Conservation (phyloP, 2,888 invertebrate genomes). For the Drosophila prostipennis region DNA sequence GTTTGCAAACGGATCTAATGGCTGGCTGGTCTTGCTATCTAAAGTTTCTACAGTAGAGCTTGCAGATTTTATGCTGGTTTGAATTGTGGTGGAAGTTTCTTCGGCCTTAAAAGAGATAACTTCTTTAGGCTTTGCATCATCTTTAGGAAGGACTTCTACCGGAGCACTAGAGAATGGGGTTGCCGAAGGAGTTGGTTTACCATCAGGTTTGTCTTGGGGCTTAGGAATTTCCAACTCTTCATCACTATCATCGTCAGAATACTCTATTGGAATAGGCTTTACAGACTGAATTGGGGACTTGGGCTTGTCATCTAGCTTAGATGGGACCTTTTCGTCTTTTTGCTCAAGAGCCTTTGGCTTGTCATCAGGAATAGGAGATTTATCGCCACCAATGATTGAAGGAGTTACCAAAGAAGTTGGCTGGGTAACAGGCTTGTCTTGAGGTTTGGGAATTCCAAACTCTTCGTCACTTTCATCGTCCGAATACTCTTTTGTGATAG, state of each 20-base stretch:
- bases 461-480: conserved; percentile 19
- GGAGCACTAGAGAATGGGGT: background rate
- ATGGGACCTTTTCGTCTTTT: background rate
- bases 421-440: background rate
- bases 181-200: conserved; percentile 2
- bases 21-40: background rate
- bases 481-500: conserved; percentile 7
- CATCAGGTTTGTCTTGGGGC: conserved; percentile 6
- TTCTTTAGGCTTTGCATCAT: too few species aligned
- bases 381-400: background rate
- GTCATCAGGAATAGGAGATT: conserved; percentile 1
- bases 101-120: background rate
- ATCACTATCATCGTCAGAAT: conserved; percentile 21
- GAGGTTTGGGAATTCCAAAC: background rate
- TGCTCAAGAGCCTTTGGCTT: background rate
- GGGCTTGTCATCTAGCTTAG: background rate
- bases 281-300: background rate
- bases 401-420: background rate
- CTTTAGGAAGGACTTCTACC: too few species aligned
- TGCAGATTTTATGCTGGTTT: background rate
- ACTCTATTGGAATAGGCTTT: background rate
- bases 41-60: background rate
- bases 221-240: conserved; percentile 9
- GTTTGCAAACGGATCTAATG: background rate
- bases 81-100: background rate